These are phyloP conservation scores for Coremacera marginata DNA, from an alignment of 2,888 invertebrate species.

Conservation along the genomic window DNA sequence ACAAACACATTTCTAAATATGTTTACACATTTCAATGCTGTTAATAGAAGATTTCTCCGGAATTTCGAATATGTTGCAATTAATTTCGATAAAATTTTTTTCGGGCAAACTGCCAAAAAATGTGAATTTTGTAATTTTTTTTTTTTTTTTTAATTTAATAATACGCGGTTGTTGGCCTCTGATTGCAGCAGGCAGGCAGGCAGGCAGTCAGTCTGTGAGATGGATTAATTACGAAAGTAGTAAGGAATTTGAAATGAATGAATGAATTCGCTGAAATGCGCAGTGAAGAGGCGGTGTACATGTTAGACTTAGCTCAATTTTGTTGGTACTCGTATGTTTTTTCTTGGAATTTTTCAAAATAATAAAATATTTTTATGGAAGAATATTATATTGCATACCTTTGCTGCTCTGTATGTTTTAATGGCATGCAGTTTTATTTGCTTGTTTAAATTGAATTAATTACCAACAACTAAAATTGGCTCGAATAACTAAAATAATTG, in stretches of 20 bases:
- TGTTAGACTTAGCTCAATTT: too few relatives aligned
- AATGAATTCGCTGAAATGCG: too few relatives aligned
- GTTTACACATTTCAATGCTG: not conserved
- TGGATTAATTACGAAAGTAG: too few relatives aligned
- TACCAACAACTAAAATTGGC: not conserved
- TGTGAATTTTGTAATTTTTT: slow-evolving; percentile 46
- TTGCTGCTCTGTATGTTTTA: not conserved
- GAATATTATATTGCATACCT: too few relatives aligned
- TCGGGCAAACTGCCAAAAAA: slow-evolving; percentile 49
- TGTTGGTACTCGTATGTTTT: too few relatives aligned
- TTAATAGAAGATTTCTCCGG: slow-evolving; percentile 37
- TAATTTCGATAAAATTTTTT: slow-evolving; percentile 53
- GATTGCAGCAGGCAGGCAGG: not conserved
- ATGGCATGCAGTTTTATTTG: not conserved
- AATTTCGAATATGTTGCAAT: slow-evolving; percentile 56
- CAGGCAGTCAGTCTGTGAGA: not conserved
- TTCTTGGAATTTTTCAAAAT: too few relatives aligned
- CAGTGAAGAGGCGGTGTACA: too few relatives aligned
- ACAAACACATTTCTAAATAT: not conserved
- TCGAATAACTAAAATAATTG: not conserved
- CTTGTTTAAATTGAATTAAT: not conserved
- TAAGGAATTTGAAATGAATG: too few relatives aligned
- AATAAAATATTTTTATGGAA: too few relatives aligned
- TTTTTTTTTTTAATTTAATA: slow-evolving; percentile 39
- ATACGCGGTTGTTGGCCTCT: slow-evolving; percentile 34